Evolutionary conservation across 2,888 invertebrate genomes (phyloP).

Genomic region (Morinoia aosen): DNA sequence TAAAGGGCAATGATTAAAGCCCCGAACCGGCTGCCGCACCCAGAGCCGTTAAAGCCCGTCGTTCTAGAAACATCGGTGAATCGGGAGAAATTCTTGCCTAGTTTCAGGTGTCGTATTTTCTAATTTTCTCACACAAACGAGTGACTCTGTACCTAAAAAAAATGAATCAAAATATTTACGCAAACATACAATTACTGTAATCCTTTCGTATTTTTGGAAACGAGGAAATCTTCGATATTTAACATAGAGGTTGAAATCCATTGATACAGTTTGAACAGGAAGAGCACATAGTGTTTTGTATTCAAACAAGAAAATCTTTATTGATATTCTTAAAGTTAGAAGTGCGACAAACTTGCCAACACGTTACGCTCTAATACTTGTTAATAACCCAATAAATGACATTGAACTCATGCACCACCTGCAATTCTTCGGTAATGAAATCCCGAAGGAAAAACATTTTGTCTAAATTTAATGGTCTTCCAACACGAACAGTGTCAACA

Average conservation of each 20-base stretch:
- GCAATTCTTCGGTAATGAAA: not conserved
- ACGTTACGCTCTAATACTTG: not conserved
- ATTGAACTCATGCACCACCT: not conserved
- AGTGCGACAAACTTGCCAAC: not conserved
- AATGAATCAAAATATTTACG: not conserved
- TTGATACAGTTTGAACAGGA: not conserved
- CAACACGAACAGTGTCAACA: not conserved
- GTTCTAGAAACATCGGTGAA: not conserved
- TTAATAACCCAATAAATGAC: not conserved
- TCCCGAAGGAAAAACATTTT: not conserved
- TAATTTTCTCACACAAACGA: not conserved
- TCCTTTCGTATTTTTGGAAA: not conserved
- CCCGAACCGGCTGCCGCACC: slow-evolving; percentile 1
- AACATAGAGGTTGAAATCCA: not conserved
- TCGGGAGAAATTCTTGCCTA: not conserved
- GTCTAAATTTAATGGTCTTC: not conserved
- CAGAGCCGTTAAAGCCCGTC: not conserved
- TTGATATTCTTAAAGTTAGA: not conserved
- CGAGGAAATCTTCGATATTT: not conserved
- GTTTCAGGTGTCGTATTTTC: not conserved
- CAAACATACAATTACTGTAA: not conserved
- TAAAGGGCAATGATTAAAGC: not conserved
- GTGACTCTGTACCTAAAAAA: not conserved
- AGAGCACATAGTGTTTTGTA: not conserved
- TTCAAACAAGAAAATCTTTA: not conserved